These are phyloP conservation scores for Zaprionus davidi DNA, from an alignment of 1,140 invertebrate genomes.

Conservation along the genomic window DNA sequence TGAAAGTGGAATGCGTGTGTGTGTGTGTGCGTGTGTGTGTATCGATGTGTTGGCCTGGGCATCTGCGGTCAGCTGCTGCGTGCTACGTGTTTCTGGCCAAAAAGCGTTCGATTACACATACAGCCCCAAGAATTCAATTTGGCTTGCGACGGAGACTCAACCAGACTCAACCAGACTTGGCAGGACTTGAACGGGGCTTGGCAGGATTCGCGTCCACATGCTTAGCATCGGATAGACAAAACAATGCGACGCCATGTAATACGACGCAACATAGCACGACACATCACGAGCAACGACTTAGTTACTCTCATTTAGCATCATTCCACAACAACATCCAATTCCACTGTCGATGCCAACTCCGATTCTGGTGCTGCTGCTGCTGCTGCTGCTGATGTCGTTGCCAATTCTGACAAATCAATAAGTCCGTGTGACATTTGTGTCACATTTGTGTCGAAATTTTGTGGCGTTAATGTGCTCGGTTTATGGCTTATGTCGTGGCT, in stretches of 20 bases:
- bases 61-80: slow-evolving; percentile 18
- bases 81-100: slow-evolving; percentile 18
- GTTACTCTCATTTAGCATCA: slow-evolving; percentile 34
- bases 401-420: slow-evolving; percentile 57
- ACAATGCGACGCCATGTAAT: neutral
- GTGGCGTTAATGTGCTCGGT: slow-evolving; percentile 70
- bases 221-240: neutral
- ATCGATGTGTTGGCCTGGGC: slow-evolving; percentile 6
- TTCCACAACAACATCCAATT: neutral
- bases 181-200: neutral
- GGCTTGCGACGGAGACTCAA: slow-evolving; percentile 2
- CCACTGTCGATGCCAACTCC: neutral
- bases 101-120: slow-evolving; percentile 39
- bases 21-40: neutral
- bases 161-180: slow-evolving; percentile 3
- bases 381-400: neutral
- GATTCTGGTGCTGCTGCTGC: neutral
- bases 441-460: slow-evolving; percentile 76
- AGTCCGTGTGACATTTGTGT: slow-evolving; percentile 74
- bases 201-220: neutral
- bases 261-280: neutral
- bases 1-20: neutral
- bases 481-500: slow-evolving; percentile 56
- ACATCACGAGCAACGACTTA: slow-evolving; percentile 5
- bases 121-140: slow-evolving; percentile 36